Conservation (phyloP, 35 echinoderm and acorn worm species). For the Apostichopus californicus region DNA sequence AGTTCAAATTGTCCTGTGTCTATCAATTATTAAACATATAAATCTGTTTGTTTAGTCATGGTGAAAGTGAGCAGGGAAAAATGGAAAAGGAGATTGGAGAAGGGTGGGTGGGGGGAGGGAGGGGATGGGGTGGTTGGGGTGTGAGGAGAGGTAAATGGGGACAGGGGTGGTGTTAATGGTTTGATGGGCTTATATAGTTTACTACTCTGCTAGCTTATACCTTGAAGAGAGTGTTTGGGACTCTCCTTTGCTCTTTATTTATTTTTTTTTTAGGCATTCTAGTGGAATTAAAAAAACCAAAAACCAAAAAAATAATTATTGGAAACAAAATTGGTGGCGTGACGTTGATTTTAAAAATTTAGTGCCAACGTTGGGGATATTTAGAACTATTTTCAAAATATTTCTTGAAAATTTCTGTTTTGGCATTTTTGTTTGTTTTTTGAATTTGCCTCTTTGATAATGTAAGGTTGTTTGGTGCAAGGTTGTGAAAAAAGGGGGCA, state of each 20-base stretch:
- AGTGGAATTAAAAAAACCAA: no score
- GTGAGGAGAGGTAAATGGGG: neutral
- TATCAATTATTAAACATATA: neutral
- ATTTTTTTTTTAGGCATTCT: no score
- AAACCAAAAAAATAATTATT: no score
- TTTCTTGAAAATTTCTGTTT: no score
- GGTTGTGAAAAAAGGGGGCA: neutral
- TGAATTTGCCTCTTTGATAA: neutral
- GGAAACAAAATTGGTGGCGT: no score
- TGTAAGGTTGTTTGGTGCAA: neutral
- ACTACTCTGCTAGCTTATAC: neutral
- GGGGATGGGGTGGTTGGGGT: neutral
- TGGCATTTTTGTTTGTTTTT: neutral
- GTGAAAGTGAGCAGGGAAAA: neutral
- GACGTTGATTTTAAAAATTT: no score
- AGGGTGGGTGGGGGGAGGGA: neutral
- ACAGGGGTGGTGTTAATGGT: neutral
- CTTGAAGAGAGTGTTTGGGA: neutral
- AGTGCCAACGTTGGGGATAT: no score
- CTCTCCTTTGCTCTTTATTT: no score
- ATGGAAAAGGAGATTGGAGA: neutral
- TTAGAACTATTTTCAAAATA: no score
- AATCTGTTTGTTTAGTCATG: neutral
- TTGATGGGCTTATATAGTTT: neutral
- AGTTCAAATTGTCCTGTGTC: neutral